A percentile compares a stretch with the other conserved stretches of the same genome.
Evolutionary conservation across 2,113 vertebrate species (phyloP).

Genomic region (Catharus fuscescens): DNA sequence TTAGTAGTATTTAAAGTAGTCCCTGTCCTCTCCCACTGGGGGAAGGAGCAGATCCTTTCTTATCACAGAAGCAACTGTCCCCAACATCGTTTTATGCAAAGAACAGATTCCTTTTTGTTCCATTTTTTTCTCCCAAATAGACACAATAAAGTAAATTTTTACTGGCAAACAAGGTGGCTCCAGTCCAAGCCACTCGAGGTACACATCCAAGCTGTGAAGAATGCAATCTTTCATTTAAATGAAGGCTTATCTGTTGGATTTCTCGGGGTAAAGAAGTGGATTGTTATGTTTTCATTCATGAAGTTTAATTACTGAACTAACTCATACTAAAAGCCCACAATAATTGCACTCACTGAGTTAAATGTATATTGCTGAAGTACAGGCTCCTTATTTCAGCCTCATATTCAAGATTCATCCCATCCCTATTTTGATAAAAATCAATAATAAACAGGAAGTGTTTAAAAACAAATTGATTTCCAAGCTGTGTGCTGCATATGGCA

Average conservation of each 20-base stretch:
- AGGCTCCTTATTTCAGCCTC: not conserved
- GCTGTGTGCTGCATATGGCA: not conserved
- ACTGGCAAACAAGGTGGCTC: constrained; percentile 31
- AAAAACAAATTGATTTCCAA: not conserved
- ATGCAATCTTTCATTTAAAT: constrained; percentile 27
- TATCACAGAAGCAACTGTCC: not conserved
- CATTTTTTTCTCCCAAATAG: not conserved
- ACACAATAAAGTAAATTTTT: not conserved
- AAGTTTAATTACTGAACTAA: constrained; percentile 47
- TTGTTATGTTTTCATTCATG: constrained; percentile 28
- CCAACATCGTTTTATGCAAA: not conserved
- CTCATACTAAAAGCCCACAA: constrained; percentile 50
- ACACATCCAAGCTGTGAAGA: not conserved
- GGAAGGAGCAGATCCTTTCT: not conserved
- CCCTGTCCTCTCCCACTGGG: constrained; percentile 58
- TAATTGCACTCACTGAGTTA: constrained; percentile 38
- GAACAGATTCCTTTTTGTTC: not conserved
- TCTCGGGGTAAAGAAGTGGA: constrained; percentile 26
- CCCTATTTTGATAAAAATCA: not conserved
- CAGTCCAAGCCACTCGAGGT: constrained; percentile 27
- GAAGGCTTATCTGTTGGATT: constrained; percentile 41
- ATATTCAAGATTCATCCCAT: not conserved
- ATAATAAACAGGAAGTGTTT: not conserved
- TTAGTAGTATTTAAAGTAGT: constrained; percentile 74
- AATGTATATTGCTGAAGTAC: constrained; percentile 4